These are phyloP conservation scores for Oryzaephilus surinamensis DNA, from an alignment of 1,140 invertebrate species.

Conservation along the genomic window DNA sequence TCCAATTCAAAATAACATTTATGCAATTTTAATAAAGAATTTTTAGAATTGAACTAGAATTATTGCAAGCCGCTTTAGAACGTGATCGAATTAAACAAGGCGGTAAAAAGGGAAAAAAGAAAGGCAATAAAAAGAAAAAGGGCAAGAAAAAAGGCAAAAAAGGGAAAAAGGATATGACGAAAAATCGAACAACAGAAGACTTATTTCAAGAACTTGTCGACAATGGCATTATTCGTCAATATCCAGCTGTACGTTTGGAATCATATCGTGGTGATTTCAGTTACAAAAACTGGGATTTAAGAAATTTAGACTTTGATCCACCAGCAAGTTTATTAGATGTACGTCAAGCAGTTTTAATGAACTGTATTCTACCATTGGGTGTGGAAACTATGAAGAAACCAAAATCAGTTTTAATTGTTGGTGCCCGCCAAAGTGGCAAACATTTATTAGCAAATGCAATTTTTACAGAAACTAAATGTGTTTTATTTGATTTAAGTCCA, in stretches of 20 bases:
- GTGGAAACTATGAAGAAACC: constrained; percentile 57
- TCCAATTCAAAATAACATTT: not conserved
- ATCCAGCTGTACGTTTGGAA: constrained; percentile 44
- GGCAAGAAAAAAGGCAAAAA: constrained; percentile 52
- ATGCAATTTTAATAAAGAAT: too few relatives aligned
- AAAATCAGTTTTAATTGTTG: constrained; percentile 64
- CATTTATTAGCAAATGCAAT: constrained; percentile 66
- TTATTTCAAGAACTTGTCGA: constrained; percentile 68
- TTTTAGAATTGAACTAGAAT: constrained; percentile 39
- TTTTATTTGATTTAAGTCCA: constrained; percentile 73
- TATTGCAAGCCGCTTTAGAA: constrained; percentile 40
- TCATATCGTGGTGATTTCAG: constrained; percentile 64
- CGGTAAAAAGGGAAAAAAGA: constrained; percentile 50
- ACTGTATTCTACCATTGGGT: constrained; percentile 65
- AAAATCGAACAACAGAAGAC: constrained; percentile 59
- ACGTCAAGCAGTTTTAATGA: constrained; percentile 57
- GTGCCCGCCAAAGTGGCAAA: constrained; percentile 67
- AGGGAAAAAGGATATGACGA: constrained; percentile 67
- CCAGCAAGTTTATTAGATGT: constrained; percentile 51
- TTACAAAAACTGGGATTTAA: constrained; percentile 28
- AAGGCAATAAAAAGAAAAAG: constrained; percentile 43
- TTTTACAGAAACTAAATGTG: constrained; percentile 60
- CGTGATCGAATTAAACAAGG: constrained; percentile 35
- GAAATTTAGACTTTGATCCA: constrained; percentile 40
- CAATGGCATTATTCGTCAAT: constrained; percentile 60